These are phyloP conservation scores for Maccullochella peelii DNA, from an alignment of 2,113 vertebrate species.

Conservation along the genomic window DNA sequence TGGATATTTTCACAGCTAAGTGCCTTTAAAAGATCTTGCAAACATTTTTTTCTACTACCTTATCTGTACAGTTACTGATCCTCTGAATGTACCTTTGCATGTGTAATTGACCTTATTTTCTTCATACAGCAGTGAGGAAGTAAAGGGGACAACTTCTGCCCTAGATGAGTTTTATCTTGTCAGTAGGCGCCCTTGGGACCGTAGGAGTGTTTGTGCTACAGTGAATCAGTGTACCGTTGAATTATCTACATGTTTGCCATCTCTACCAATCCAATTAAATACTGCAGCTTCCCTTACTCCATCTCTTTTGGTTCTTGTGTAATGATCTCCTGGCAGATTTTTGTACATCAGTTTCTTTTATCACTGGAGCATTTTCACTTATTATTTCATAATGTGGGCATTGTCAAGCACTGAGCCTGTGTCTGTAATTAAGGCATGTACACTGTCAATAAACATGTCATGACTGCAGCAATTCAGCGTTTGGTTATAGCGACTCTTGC, in stretches of 20 bases:
- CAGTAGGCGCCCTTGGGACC: background rate
- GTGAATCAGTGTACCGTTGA: constrained; percentile 17
- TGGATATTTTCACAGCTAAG: background rate
- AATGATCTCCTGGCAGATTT: constrained; percentile 17
- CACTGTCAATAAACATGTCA: background rate
- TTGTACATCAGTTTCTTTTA: background rate
- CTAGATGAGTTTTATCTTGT: constrained; percentile 35
- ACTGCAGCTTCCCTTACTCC: background rate
- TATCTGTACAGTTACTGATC: constrained; percentile 8
- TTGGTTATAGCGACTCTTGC: constrained; percentile 6
- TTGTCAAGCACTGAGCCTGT: no score
- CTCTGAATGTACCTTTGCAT: background rate
- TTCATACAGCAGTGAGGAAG: background rate
- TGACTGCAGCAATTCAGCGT: constrained; percentile 22
- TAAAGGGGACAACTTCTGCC: constrained; percentile 25
- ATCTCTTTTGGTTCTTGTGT: constrained; percentile 19
- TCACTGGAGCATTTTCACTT: background rate
- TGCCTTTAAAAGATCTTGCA: background rate
- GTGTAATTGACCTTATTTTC: constrained; percentile 25
- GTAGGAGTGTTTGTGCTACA: constrained; percentile 28
- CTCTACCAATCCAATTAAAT: constrained; percentile 40
- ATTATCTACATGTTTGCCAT: constrained; percentile 28
- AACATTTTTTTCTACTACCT: background rate
- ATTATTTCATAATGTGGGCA: background rate
- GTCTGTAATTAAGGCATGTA: background rate